Percentiles rank a stretch among this genome's conserved stretches.
Evolutionary conservation across 2,113 vertebrate species (phyloP).

Genomic region (Cepphus grylle): DNA sequence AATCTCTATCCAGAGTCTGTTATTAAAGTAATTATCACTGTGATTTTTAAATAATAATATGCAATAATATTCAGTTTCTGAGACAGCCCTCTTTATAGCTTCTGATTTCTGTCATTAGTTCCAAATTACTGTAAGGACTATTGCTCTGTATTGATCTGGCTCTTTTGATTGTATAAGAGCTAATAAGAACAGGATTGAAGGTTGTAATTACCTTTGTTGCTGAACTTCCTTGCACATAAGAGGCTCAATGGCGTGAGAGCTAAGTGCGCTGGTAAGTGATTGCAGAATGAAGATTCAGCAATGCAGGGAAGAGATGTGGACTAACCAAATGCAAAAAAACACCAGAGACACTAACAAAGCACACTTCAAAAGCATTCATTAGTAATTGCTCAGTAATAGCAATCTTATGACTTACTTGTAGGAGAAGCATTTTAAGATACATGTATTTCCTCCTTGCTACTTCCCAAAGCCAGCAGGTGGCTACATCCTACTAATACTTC

Average conservation of each 20-base stretch:
- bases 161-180: background rate
- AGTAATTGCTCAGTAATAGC: background rate
- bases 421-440: background rate
- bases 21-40: background rate
- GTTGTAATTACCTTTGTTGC: background rate
- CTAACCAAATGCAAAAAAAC: background rate
- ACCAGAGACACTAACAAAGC: background rate
- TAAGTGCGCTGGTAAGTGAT: background rate
- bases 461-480: background rate
- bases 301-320: background rate
- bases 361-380: background rate
- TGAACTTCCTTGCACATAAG: background rate
- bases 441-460: background rate
- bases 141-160: background rate
- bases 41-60: background rate
- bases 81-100: background rate
- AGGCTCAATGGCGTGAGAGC: accelerated
- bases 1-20: background rate
- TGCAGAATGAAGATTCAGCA: background rate
- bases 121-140: background rate
- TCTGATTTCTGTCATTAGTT: background rate
- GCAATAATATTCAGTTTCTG: background rate
- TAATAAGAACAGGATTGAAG: background rate
- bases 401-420: background rate
- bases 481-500: background rate